phyloP scores from a whole-genome alignment of 1,140 invertebrate genomes.

The Formica selysi region DNA sequence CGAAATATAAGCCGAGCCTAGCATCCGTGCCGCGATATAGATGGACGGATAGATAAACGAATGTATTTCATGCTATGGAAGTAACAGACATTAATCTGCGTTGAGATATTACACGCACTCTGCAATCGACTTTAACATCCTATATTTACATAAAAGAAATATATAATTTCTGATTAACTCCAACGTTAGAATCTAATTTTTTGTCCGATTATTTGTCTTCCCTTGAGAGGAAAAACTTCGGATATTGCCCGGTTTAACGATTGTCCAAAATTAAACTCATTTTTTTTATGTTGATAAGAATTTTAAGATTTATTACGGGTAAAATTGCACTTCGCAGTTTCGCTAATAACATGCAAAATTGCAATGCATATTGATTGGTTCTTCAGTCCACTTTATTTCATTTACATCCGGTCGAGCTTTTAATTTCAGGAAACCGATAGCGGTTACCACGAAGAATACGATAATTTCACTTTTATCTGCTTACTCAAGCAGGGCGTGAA shows the following conservation, averaged over 20 bases:
- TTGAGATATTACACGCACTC: background rate
- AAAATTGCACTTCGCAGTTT: background rate
- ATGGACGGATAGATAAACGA: background rate
- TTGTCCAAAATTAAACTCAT: background rate
- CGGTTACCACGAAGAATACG: background rate
- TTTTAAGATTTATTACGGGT: background rate
- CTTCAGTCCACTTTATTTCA: background rate
- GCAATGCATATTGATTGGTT: background rate
- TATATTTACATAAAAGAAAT: background rate
- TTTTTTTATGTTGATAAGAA: background rate
- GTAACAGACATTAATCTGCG: background rate
- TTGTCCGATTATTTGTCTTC: background rate
- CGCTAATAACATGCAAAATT: background rate
- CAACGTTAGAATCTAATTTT: background rate
- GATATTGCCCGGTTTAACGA: background rate
- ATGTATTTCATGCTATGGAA: background rate
- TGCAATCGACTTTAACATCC: background rate
- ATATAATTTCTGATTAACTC: background rate
- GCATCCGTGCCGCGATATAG: background rate
- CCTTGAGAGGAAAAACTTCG: background rate
- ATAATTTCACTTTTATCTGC: constrained; percentile 14
- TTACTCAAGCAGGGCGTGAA: background rate
- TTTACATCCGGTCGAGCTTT: background rate
- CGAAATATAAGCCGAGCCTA: background rate
- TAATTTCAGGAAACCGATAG: constrained; percentile 12